Evolutionary conservation across 2,888 invertebrate species (phyloP), one percentile per base, ranked within the genome.

Genomic region (Apamea epomidion): DNA sequence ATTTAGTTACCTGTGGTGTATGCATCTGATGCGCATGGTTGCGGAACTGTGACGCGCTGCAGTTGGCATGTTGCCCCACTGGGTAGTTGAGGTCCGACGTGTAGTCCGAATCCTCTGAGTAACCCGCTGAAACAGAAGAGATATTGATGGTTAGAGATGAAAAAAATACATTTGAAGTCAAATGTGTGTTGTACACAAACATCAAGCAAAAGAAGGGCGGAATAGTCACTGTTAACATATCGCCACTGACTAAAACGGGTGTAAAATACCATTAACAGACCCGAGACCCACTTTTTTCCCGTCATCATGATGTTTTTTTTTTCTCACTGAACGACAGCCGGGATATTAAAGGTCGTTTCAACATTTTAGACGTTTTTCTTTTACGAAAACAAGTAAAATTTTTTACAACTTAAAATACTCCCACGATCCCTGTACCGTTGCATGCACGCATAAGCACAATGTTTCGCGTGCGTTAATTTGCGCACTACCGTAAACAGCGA

Each of bases 101-200:
- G 97, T 99, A 99, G 97, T 99, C 99, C 91, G 99, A 99, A 96
- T 99, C 99, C 97, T 99, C 99, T 74, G 99, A 99, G 95, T 99
- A 98, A 82, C 99, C 99, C 95, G 99, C 99, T 99, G 97, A 91
- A 97, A 97, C 16, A 12, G 18, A 70, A 0, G 1, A 60, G 45
- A 25, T 45, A 16, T 21, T 21, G 1, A 62, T n/a, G 0, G 14
- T 81, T 25, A 81, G 51, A 14, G 5, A n/a, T 16, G 1, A 21
- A 45, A 21, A 51, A 48, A 60, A 62, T 12, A 37, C 37, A 54
- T 54, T 71, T 32, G 14, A 32, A 32, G 2, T 14, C 21, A 21
- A 7, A 6, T 29, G 8, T 32, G 4, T 32, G 3, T n/a, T 21
- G 45, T 25, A 21, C 2, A 70, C 21, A 70, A 51, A 25, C 5